Percentiles rank a stretch among this genome's conserved stretches.
These are phyloP conservation scores for Pelusios castaneus DNA, from an alignment of 2,113 vertebrate species.

Conservation along the genomic window DNA sequence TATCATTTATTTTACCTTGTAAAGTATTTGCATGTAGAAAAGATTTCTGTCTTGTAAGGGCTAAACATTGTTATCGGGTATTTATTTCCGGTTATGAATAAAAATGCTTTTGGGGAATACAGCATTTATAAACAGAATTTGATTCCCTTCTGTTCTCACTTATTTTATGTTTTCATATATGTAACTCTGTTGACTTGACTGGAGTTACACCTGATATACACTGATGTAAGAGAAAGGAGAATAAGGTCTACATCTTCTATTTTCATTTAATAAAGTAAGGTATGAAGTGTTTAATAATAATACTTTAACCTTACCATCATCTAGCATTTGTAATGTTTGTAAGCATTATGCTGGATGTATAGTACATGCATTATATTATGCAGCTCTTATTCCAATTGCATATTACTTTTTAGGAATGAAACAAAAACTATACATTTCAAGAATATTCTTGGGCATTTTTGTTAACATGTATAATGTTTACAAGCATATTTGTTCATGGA, in stretches of 20 bases:
- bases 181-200: background rate
- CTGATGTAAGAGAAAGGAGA: background rate
- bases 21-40: background rate
- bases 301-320: rapidly evolving
- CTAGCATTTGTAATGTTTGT: rapidly evolving
- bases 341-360: background rate
- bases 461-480: background rate
- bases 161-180: background rate
- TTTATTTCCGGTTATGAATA: background rate
- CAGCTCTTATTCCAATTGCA: rapidly evolving
- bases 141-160: background rate
- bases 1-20: background rate
- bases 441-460: background rate
- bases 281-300: background rate
- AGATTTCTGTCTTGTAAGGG: background rate
- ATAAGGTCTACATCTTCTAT: background rate
- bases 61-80: background rate
- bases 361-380: rapidly evolving
- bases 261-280: background rate
- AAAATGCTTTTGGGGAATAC: background rate
- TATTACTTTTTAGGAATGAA: background rate
- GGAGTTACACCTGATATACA: background rate
- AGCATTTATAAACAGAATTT: background rate
- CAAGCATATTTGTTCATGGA: background rate
- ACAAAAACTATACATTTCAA: background rate